Conservation (phyloP, 2,797 vertebrate genomes). For the Meda fulgida region DNA sequence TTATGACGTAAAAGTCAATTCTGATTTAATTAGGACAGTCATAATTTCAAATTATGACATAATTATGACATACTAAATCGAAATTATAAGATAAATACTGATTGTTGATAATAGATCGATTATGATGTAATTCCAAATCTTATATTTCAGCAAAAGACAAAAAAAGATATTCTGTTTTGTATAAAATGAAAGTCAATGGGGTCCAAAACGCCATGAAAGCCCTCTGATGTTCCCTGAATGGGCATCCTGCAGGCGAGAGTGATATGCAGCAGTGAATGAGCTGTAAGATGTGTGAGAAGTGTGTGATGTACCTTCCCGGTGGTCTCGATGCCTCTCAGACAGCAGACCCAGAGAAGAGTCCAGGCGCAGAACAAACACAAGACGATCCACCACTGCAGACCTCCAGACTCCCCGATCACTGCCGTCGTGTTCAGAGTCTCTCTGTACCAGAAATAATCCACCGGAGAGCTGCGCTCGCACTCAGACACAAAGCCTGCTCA, state of each 20-base stretch:
- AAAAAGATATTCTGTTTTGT: neutral
- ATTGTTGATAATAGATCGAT: neutral
- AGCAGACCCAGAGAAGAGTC: slow-evolving; percentile 83
- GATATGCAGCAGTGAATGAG: neutral
- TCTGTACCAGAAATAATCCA: slow-evolving; percentile 91
- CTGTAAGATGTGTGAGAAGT: no score
- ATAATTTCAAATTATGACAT: no score
- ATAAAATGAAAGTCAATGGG: neutral
- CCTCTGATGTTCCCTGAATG: neutral
- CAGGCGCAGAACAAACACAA: slow-evolving; percentile 82
- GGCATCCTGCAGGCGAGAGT: neutral
- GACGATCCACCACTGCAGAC: slow-evolving; percentile 86
- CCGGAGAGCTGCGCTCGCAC: slow-evolving; percentile 81
- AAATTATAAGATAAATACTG: neutral
- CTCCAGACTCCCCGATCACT: slow-evolving; percentile 75
- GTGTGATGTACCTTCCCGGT: slow-evolving; percentile 86
- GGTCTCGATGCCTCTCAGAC: slow-evolving; percentile 87
- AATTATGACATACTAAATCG: no score
- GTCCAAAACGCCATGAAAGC: no score
- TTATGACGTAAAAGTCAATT: no score
- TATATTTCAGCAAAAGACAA: neutral
- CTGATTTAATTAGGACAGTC: no score
- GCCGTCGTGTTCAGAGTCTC: slow-evolving; percentile 83
- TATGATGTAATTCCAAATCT: neutral
- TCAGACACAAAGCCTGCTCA: slow-evolving; percentile 77